Conservation (phyloP, 2,797 vertebrate species). For the Rhinella marina region DNA sequence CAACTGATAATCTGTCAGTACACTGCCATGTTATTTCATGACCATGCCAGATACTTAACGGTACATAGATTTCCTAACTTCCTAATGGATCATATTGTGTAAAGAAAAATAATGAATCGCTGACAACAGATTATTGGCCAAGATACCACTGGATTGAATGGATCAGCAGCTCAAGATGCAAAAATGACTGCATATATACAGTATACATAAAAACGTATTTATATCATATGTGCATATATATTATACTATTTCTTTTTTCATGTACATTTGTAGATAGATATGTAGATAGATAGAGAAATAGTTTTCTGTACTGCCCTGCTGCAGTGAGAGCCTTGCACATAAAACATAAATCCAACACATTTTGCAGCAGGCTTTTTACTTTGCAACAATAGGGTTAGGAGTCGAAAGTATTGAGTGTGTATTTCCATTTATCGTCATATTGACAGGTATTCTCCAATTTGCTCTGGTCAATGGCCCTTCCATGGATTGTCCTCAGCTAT, state of each 20-base stretch:
- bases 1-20: conserved; percentile 4
- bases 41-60: not conserved
- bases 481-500: not conserved
- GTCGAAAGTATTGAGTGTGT: not conserved
- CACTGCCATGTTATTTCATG: not conserved
- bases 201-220: too few species aligned
- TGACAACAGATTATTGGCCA: not conserved
- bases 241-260: too few species aligned
- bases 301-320: not conserved
- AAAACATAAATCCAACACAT: conserved; percentile 7
- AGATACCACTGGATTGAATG: not conserved
- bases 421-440: not conserved
- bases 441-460: not conserved
- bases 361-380: not conserved
- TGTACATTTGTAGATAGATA: not conserved
- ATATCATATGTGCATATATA: too few species aligned
- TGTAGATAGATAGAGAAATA: not conserved
- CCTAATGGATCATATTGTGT: not conserved
- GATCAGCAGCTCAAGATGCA: not conserved
- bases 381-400: not conserved
- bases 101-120: not conserved
- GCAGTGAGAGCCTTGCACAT: not conserved
- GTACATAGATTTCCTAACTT: not conserved
- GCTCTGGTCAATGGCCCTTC: not conserved
- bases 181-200: too few species aligned